phyloP scores from a whole-genome alignment of 2,888 invertebrate genomes.

The Scaptomyza reducta region DNA sequence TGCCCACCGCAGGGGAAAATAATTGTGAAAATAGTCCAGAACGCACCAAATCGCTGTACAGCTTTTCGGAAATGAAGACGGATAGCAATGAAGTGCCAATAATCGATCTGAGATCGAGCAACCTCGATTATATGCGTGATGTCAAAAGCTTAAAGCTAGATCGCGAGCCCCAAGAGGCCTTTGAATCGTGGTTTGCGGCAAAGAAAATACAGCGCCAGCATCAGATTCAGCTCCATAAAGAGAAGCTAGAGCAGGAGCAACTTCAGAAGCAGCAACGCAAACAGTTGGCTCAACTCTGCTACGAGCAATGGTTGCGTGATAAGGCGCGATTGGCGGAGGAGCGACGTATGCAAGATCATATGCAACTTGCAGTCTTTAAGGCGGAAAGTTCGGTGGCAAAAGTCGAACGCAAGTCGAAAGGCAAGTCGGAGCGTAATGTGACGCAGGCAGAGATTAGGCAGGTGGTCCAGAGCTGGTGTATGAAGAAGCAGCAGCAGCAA shows the following conservation, averaged over 20 bases:
- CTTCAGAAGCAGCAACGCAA: conserved; percentile 62
- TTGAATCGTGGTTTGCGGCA: conserved; percentile 78
- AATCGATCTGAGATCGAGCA: conserved; percentile 67
- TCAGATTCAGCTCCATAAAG: conserved; percentile 36
- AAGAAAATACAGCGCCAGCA: conserved; percentile 63
- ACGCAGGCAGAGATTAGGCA: conserved; percentile 42
- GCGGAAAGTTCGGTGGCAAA: neutral
- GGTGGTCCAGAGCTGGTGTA: conserved; percentile 54
- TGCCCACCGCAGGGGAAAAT: conserved; percentile 21
- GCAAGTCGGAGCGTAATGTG: conserved; percentile 24
- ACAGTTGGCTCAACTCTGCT: conserved; percentile 66
- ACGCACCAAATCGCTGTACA: conserved; percentile 13
- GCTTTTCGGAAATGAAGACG: conserved; percentile 46
- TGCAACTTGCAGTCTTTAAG: conserved; percentile 3
- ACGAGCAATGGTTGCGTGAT: conserved; percentile 74
- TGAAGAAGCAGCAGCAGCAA: conserved; percentile 68
- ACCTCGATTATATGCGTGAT: conserved; percentile 30
- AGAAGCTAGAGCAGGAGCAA: conserved; percentile 45
- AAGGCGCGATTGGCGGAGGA: conserved; percentile 53
- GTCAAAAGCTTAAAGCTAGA: conserved; percentile 24
- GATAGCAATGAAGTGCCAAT: conserved; percentile 68
- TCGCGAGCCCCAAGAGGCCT: conserved; percentile 73
- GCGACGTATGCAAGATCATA: conserved; percentile 27
- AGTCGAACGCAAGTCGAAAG: neutral
- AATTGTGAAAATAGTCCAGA: neutral